Conservation (phyloP, 1,140 invertebrate genomes). For the Drosophila cardini region DNA sequence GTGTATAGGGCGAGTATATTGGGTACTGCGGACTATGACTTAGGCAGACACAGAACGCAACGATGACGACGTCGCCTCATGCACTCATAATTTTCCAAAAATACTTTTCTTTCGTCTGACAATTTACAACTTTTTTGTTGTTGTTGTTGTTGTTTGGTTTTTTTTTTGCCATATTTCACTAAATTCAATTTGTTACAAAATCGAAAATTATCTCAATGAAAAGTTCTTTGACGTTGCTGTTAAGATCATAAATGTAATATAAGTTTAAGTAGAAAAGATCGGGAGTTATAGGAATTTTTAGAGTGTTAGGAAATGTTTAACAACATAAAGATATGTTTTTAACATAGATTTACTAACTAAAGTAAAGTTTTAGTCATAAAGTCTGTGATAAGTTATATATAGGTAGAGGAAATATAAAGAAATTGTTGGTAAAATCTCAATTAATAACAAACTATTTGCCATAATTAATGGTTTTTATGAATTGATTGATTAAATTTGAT, state of each 20-base stretch:
- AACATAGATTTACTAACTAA: too few species aligned
- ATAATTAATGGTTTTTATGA: too few species aligned
- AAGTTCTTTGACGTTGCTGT: background rate
- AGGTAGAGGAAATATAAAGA: too few species aligned
- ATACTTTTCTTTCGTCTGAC: conserved; percentile 62
- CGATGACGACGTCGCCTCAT: conserved; percentile 41
- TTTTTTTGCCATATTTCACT: conserved; percentile 47
- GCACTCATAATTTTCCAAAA: conserved; percentile 79
- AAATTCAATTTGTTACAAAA: conserved; percentile 54
- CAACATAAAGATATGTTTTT: too few species aligned
- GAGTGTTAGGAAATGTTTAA: background rate
- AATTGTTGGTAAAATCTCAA: too few species aligned
- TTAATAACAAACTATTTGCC: too few species aligned
- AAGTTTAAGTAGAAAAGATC: background rate
- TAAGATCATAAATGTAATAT: background rate
- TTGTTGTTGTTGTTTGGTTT: too few species aligned
- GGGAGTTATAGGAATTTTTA: background rate
- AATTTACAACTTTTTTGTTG: conserved; percentile 65
- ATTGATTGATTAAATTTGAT: too few species aligned
- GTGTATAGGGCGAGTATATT: background rate
- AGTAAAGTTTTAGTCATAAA: too few species aligned
- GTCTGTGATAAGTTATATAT: too few species aligned
- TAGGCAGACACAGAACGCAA: conserved; percentile 17
- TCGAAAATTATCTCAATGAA: background rate
- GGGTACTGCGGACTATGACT: conserved; percentile 4